Percentiles rank a stretch among this genome's conserved stretches.
Conservation (phyloP, 2,888 invertebrate genomes). For the Notocelia uddmanniana region DNA sequence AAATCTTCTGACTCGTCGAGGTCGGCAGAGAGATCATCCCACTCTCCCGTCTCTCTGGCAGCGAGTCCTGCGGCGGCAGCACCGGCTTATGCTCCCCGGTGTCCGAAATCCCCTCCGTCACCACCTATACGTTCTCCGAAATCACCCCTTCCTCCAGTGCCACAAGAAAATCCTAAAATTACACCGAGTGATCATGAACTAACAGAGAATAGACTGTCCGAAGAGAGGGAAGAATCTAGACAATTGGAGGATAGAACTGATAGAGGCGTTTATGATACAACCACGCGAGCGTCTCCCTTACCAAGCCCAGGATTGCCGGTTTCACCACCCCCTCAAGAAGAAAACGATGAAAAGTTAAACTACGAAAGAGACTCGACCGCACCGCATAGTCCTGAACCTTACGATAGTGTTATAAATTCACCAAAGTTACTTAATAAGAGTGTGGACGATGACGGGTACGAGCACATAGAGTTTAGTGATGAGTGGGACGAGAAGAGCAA, state of each 20-base stretch:
- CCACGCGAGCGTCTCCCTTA: slow-evolving; percentile 50
- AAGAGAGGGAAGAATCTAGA: slow-evolving; percentile 52
- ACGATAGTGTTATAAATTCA: slow-evolving; percentile 63
- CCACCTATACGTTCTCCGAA: slow-evolving; percentile 66
- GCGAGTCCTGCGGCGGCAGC: slow-evolving; percentile 55
- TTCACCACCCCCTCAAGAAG: slow-evolving; percentile 61
- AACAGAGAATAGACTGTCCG: slow-evolving; percentile 60
- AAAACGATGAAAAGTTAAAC: slow-evolving; percentile 55
- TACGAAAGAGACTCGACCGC: slow-evolving; percentile 57
- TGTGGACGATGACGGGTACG: slow-evolving; percentile 68
- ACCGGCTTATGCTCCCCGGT: slow-evolving; percentile 59
- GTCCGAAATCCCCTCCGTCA: slow-evolving; percentile 71
- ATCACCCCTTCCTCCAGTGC: slow-evolving; percentile 61
- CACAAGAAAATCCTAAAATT: slow-evolving; percentile 58
- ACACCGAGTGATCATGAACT: slow-evolving; percentile 53
- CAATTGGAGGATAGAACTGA: slow-evolving; percentile 56
- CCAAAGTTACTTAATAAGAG: slow-evolving; percentile 56
- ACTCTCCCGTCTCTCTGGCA: slow-evolving; percentile 56
- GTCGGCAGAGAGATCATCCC: slow-evolving; percentile 63
- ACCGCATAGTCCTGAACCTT: slow-evolving; percentile 60
- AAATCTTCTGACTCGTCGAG: slow-evolving; percentile 57
- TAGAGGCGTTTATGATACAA: slow-evolving; percentile 50
- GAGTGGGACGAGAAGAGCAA: slow-evolving; percentile 74
- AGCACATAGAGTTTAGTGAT: slow-evolving; percentile 68
- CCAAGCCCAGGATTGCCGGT: slow-evolving; percentile 55